Base-by-base conservation (phyloP, 2,888 invertebrate species). In the Cataglyphis rosenhaueri region DNA sequence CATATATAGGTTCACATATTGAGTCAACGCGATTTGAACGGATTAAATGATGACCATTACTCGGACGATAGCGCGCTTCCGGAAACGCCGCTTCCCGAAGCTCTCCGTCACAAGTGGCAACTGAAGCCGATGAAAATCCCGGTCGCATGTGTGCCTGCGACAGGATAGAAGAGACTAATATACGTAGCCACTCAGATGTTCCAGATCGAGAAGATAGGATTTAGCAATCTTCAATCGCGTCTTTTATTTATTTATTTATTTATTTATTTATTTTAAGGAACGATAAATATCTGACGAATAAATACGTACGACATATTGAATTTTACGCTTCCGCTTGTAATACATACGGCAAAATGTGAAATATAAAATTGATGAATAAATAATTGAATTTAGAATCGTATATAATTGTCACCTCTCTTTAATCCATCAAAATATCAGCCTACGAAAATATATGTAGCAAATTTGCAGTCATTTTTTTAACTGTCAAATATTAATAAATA, bases 41-140 rank as follows among this genome's bases (percentile, higher is more conserved):
- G 59, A 0, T 74, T 70, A 57, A 25, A 55, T 29, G 83, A 78
- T 25, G 76, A 74, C 0, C 66, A 71, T 15, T 71, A 70, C 15
- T 84, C 83, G 48, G 83, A 84, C 10, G 64, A 87, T 12, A 35
- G 32, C 18, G 62, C 25, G 18, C 57, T 85, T 6, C 79, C 62
- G 10, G 88, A 92, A 62, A 62, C 90, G 15, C 76, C 88, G 0
- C 87, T 92, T 18, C 93, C 93, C 1, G 89, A 92, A 75, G 85
- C 90, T 5, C 88, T 93, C 5, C 89, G 89, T 9, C 78, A 85
- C 62, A 88, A 91, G 78, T 93, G 92, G 93, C 91, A 92, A 68
- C 57, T 92, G 64, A 89, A 91, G 29, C 89, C 90, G 2, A 76
- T 92, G 48, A 86, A 82, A 6, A 75, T 92, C 29, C 84, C 92